Percentiles rank a stretch among this genome's conserved stretches.
phyloP scores from a whole-genome alignment of 2,888 invertebrate species.

The Platerodrilus igneus region DNA sequence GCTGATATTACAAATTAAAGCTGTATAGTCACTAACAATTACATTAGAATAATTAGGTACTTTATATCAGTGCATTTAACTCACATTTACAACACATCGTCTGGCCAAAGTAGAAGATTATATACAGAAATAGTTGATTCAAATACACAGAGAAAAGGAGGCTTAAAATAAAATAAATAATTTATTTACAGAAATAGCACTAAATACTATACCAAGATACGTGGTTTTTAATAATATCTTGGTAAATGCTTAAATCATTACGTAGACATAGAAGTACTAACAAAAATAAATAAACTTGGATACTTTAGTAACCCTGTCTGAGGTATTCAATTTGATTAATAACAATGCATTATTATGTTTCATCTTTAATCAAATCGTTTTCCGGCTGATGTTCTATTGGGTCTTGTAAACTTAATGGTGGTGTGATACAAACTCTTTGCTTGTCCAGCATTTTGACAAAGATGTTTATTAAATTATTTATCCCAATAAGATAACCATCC shows the following conservation, averaged over 20 bases:
- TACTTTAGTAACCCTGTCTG: constrained; percentile 2
- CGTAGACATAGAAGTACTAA: background rate
- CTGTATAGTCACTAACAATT: too few relatives aligned
- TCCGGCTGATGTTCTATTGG: constrained; percentile 30
- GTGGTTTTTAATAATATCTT: background rate
- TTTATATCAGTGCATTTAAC: constrained; percentile 21
- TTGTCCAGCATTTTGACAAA: constrained; percentile 62
- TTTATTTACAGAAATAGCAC: constrained; percentile 17
- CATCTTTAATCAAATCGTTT: constrained; percentile 6
- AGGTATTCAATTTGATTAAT: background rate
- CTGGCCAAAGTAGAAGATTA: too few relatives aligned
- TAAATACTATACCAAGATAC: too few relatives aligned
- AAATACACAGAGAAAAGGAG: constrained; percentile 1
- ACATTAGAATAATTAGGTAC: constrained; percentile 18
- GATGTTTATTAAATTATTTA: constrained; percentile 84
- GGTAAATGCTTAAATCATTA: constrained; percentile 7
- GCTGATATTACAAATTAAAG: too few relatives aligned
- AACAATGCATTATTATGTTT: constrained; percentile 6
- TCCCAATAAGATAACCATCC: constrained; percentile 90
- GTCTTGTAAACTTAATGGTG: constrained; percentile 39
- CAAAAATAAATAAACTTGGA: constrained; percentile 4
- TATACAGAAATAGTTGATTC: constrained; percentile 1
- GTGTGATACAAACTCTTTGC: constrained; percentile 42
- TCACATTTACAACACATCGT: constrained; percentile 10
- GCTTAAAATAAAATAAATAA: constrained; percentile 16